Percentiles rank a stretch among this genome's conserved stretches.
Evolutionary conservation across 2,797 vertebrate genomes (phyloP).

Genomic region (Ctenopoma multispine): DNA sequence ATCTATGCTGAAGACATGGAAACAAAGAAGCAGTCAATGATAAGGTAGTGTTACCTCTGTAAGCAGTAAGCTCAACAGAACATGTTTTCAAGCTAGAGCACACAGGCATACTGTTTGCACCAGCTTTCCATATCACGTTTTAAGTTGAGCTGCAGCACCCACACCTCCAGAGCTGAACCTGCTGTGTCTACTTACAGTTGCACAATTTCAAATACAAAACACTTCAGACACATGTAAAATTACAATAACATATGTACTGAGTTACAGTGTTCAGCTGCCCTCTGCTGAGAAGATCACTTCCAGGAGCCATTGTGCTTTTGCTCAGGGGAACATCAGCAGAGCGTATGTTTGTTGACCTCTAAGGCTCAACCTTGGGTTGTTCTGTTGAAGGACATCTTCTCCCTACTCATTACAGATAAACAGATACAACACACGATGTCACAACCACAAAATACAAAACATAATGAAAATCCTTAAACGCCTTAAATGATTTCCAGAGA

Average conservation of each 20-base stretch:
- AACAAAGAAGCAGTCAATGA: too few species aligned
- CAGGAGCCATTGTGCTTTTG: slow-evolving; percentile 36
- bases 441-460: slow-evolving; percentile 13
- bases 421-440: slow-evolving; percentile 28
- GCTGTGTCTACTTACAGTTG: too few species aligned
- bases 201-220: not conserved
- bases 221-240: not conserved
- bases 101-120: too few species aligned
- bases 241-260: not conserved
- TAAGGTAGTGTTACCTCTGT: too few species aligned
- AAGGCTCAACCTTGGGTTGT: slow-evolving; percentile 25
- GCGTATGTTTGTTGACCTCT: slow-evolving; percentile 29
- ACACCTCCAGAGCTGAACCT: too few species aligned
- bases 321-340: slow-evolving; percentile 30
- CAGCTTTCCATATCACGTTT: not conserved
- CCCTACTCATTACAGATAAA: slow-evolving; percentile 22
- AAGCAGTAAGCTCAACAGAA: too few species aligned
- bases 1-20: too few species aligned
- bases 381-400: slow-evolving; percentile 42
- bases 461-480: slow-evolving; percentile 1
- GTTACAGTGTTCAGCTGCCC: slow-evolving; percentile 1
- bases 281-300: slow-evolving; percentile 29
- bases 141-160: not conserved
- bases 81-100: too few species aligned
- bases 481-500: slow-evolving; percentile 46